Percentiles rank a stretch among this genome's conserved stretches.
Evolutionary conservation across 2,888 invertebrate species (phyloP).

Genomic region (Geotrupes spiniger): DNA sequence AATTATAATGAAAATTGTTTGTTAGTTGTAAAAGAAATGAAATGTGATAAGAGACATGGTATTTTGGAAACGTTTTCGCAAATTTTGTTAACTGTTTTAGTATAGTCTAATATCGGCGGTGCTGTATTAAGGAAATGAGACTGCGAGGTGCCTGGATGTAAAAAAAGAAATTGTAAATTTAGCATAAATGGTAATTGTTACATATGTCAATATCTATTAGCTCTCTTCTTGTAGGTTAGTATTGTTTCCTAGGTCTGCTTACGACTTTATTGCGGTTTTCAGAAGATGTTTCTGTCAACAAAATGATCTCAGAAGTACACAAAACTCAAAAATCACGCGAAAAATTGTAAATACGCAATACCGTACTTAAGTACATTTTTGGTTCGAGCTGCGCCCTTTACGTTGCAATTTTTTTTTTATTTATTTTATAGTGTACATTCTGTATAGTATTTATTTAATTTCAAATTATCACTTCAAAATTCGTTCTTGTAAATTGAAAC

Average conservation of each 20-base stretch:
- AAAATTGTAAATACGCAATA: conserved; percentile 11
- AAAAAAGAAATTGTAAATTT: conserved; percentile 29
- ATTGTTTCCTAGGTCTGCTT: conserved; percentile 4
- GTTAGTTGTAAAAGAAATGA: conserved; percentile 22
- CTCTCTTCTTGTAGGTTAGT: conserved; percentile 35
- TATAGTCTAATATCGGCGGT: conserved; percentile 27
- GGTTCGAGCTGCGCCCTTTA: conserved; percentile 7
- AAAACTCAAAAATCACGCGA: conserved; percentile 20
- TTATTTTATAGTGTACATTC: conserved; percentile 46
- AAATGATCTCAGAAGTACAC: conserved; percentile 48
- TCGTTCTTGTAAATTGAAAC: conserved; percentile 13
- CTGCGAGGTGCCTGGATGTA: conserved; percentile 47
- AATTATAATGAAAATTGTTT: conserved; percentile 7
- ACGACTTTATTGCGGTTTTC: not conserved
- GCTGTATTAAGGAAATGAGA: conserved; percentile 40
- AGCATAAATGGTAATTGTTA: conserved; percentile 23
- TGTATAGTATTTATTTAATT: conserved; percentile 49
- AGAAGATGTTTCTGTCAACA: conserved; percentile 8
- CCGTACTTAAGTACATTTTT: conserved; percentile 28
- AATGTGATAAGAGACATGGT: conserved; percentile 39
- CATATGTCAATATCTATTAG: conserved; percentile 36
- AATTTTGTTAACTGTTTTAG: conserved; percentile 28
- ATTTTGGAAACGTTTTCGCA: conserved; percentile 39
- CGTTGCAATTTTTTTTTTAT: conserved; percentile 33
- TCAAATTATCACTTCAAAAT: conserved; percentile 2